These are phyloP conservation scores for Myotis planiceps DNA, from an alignment of 2,797 vertebrate species.

Conservation along the genomic window DNA sequence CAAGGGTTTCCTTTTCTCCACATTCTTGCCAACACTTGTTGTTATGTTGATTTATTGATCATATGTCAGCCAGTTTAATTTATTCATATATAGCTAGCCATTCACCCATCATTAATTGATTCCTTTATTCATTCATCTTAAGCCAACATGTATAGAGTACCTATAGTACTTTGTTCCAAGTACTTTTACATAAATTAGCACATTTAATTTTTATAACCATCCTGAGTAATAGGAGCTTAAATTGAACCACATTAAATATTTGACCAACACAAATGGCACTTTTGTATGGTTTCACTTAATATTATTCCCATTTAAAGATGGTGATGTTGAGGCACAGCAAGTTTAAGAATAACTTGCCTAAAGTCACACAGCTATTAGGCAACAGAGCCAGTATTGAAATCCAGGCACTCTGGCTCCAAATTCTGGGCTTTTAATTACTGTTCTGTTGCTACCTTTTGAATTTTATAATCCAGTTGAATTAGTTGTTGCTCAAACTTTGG, in stretches of 20 bases:
- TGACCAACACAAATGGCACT: not conserved
- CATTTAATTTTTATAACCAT: slow-evolving; percentile 22
- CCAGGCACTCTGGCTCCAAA: not conserved
- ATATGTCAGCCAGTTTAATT: not conserved
- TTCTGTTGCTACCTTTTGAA: not conserved
- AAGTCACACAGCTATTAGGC: not conserved
- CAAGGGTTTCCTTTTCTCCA: not conserved
- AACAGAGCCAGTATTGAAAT: not conserved
- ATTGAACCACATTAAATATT: slow-evolving; percentile 5
- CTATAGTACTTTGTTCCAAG: not conserved
- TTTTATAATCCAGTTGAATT: slow-evolving; percentile 16
- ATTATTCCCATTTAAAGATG: not conserved
- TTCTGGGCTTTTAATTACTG: not conserved
- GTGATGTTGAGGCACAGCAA: slow-evolving; percentile 13
- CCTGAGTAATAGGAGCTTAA: not conserved
- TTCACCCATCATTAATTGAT: not conserved
- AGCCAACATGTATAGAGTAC: not conserved
- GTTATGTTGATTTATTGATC: not conserved
- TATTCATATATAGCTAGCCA: not conserved
- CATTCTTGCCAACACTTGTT: not conserved
- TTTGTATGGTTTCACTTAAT: not conserved
- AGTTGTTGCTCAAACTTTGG: not conserved
- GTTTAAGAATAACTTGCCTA: not conserved
- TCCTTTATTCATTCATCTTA: not conserved
- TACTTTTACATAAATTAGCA: slow-evolving; percentile 7